phyloP scores from a whole-genome alignment of 2,113 vertebrate species.

The Salvator merianae region DNA sequence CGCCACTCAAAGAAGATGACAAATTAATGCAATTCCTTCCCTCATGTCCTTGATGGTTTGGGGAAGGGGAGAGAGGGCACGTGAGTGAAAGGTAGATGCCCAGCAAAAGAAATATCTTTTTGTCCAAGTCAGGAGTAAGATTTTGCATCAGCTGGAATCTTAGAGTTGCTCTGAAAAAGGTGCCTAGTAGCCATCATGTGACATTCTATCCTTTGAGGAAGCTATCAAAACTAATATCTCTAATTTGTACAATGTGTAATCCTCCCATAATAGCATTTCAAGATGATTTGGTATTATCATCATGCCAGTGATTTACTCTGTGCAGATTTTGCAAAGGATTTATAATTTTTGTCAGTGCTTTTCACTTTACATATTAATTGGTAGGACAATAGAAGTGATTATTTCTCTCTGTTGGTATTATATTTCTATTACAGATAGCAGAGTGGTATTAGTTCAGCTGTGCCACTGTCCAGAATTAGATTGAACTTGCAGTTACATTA shows the following conservation, averaged over 20 bases:
- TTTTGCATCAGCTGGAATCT: conserved; percentile 43
- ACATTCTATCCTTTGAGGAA: conserved; percentile 61
- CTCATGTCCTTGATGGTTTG: too few species aligned
- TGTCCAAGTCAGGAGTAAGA: conserved; percentile 20
- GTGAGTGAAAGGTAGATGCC: too few species aligned
- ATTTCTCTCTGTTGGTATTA: conserved; percentile 46
- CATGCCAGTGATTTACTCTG: conserved; percentile 30
- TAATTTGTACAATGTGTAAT: conserved; percentile 60
- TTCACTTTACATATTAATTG: conserved; percentile 43
- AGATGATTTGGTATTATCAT: conserved; percentile 52
- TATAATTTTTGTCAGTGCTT: conserved; percentile 55
- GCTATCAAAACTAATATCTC: conserved; percentile 58
- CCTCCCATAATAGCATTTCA: conserved; percentile 56
- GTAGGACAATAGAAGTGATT: conserved; percentile 58
- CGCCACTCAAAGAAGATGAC: too few species aligned
- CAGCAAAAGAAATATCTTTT: conserved; percentile 41
- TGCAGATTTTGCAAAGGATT: conserved; percentile 49
- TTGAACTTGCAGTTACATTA: conserved; percentile 59
- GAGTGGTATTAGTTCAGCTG: conserved; percentile 54
- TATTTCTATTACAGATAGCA: conserved; percentile 48
- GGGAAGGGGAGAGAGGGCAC: too few species aligned
- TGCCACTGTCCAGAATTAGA: conserved; percentile 40
- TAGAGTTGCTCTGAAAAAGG: background rate
- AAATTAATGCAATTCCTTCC: too few species aligned
- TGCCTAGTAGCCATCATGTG: conserved; percentile 42